Percentiles rank a stretch among this genome's conserved stretches.
phyloP scores from a whole-genome alignment of 2,888 invertebrate genomes.

The Nymphalis c-album region DNA sequence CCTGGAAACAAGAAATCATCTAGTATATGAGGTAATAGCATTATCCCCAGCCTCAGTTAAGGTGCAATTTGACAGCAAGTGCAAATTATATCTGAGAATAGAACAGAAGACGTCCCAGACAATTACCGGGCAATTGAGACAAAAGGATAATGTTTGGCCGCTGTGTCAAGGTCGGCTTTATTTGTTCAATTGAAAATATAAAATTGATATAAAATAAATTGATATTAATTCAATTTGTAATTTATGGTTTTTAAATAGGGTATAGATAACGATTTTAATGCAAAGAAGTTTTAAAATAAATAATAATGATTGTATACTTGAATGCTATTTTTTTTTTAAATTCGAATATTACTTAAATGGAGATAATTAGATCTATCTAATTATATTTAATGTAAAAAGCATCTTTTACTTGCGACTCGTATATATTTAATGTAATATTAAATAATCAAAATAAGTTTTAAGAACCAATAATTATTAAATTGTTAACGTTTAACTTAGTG shows the following conservation, averaged over 20 bases:
- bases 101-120: slow-evolving; percentile 69
- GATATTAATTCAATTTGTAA: slow-evolving; percentile 30
- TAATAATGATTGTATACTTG: too few relatives aligned
- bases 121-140: slow-evolving; percentile 79
- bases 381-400: too few relatives aligned
- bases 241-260: slow-evolving; percentile 32
- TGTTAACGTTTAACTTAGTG: too few relatives aligned
- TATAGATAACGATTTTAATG: not conserved
- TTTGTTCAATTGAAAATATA: slow-evolving; percentile 71
- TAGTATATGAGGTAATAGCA: slow-evolving; percentile 40
- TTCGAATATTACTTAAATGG: not conserved
- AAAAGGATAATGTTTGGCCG: slow-evolving; percentile 80
- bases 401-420: too few relatives aligned
- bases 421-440: too few relatives aligned
- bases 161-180: slow-evolving; percentile 71
- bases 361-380: too few relatives aligned
- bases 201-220: slow-evolving; percentile 57
- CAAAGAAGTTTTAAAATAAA: not conserved
- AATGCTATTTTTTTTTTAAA: not conserved
- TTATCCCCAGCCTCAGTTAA: slow-evolving; percentile 55
- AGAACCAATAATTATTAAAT: too few relatives aligned
- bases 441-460: too few relatives aligned
- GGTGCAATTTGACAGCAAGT: slow-evolving; percentile 73
- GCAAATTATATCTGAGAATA: slow-evolving; percentile 78
- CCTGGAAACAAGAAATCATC: slow-evolving; percentile 20